A percentile compares a stretch with the other conserved stretches of the same genome.
Conservation (phyloP, 2,797 vertebrate species). For the Eospalax fontanierii region DNA sequence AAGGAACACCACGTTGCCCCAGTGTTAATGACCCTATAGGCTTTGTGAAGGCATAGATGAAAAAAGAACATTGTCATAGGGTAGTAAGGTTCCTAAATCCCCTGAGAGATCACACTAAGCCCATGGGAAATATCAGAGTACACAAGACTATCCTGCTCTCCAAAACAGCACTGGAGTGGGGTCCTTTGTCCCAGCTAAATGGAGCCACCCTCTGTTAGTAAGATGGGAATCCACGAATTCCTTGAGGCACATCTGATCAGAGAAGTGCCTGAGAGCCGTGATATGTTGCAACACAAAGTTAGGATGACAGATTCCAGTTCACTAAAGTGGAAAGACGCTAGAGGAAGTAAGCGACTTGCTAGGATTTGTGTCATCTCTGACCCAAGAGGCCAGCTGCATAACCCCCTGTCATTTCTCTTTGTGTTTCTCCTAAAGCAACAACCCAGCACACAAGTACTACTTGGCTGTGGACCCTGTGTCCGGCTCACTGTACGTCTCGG, state of each 20-base stretch:
- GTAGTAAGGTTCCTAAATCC: constrained; percentile 25
- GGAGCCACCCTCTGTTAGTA: background rate
- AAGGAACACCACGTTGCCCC: constrained; percentile 28
- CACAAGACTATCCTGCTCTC: background rate
- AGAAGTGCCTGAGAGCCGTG: constrained; percentile 64
- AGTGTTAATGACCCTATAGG: background rate
- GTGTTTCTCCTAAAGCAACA: constrained; percentile 94
- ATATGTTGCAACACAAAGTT: constrained; percentile 76
- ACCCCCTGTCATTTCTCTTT: constrained; percentile 79
- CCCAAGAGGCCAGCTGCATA: constrained; percentile 75
- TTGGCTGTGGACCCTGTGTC: constrained; percentile 98
- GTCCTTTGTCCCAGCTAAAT: background rate
- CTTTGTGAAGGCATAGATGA: background rate
- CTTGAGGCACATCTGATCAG: constrained; percentile 60
- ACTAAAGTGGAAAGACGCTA: constrained; percentile 84
- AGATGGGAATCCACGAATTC: background rate
- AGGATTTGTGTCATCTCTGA: constrained; percentile 26
- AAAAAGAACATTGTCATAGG: background rate
- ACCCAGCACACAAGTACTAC: constrained; percentile 99
- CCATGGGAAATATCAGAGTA: background rate
- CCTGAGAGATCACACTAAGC: constrained; percentile 42
- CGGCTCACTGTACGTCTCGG: constrained; percentile 96
- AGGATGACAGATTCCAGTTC: constrained; percentile 84
- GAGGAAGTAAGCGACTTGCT: constrained; percentile 47
- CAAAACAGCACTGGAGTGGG: background rate